These are phyloP conservation scores for Mastigias papua DNA, from an alignment of 30 jellyfish, hydroid and myxozoan species.

Conservation along the genomic window DNA sequence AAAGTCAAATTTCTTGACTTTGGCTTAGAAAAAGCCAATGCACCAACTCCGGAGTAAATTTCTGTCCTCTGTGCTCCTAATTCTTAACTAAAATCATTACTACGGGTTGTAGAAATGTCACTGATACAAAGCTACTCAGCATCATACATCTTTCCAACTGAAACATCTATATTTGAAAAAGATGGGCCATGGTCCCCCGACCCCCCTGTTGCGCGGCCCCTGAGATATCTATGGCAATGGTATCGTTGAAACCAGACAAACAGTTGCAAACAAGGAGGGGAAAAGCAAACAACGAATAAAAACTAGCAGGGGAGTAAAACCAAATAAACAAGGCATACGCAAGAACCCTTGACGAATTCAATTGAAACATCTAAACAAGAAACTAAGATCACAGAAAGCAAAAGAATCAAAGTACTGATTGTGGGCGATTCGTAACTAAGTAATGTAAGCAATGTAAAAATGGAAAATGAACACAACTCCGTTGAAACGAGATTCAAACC, in stretches of 20 bases:
- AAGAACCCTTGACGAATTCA: background rate
- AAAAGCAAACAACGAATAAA: conserved; percentile 13
- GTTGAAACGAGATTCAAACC: conserved; percentile 16
- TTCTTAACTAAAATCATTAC: too few relatives aligned
- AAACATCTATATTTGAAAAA: too few relatives aligned
- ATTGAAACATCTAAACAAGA: conserved; percentile 5
- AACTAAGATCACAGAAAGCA: conserved; percentile 24
- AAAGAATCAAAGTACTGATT: conserved; percentile 19
- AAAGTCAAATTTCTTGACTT: too few relatives aligned
- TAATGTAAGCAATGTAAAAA: background rate
- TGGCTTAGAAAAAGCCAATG: too few relatives aligned
- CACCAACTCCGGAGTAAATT: too few relatives aligned
- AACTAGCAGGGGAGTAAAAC: conserved; percentile 12
- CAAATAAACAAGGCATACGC: conserved; percentile 1
- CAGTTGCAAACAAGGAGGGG: conserved; percentile 1
- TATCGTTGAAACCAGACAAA: conserved; percentile 15
- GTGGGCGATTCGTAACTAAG: conserved; percentile 51
- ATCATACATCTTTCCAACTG: too few relatives aligned
- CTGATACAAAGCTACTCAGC: too few relatives aligned
- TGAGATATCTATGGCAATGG: conserved; percentile 29
- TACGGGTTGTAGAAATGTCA: too few relatives aligned
- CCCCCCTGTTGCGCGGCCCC: too few relatives aligned
- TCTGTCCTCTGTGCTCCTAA: too few relatives aligned
- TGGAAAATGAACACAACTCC: conserved; percentile 12
- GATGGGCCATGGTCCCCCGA: too few relatives aligned